phyloP scores from a whole-genome alignment of 2,113 vertebrate species.

The Rafetus swinhoei region DNA sequence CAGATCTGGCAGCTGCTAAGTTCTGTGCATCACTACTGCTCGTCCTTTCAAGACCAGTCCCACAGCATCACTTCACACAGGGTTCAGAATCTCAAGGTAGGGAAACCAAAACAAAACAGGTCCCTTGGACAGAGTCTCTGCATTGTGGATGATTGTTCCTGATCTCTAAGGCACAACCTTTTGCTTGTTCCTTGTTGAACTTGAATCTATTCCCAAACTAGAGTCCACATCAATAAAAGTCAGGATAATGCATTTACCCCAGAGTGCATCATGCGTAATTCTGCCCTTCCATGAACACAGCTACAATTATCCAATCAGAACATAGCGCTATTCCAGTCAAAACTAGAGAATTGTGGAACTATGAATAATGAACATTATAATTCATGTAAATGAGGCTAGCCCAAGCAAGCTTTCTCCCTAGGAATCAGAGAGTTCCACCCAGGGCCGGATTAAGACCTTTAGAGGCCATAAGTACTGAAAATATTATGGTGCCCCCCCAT shows the following conservation, averaged over 20 bases:
- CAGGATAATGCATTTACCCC: background rate
- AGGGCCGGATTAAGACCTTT: no score
- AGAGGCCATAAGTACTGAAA: no score
- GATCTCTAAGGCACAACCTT: background rate
- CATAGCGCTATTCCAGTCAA: background rate
- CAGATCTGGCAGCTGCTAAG: background rate
- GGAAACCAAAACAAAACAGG: background rate
- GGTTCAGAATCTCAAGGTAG: background rate
- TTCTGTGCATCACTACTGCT: background rate
- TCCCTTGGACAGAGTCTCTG: background rate
- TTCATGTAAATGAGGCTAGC: background rate
- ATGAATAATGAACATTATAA: background rate
- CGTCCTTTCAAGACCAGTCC: background rate
- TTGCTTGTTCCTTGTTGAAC: background rate
- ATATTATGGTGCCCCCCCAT: no score
- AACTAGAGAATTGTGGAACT: background rate
- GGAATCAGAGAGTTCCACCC: background rate
- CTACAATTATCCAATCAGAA: background rate
- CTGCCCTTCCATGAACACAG: background rate
- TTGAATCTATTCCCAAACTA: background rate
- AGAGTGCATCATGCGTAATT: background rate
- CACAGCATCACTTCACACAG: background rate
- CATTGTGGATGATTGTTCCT: background rate
- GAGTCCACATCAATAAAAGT: background rate
- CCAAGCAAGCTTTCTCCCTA: background rate